phyloP scores from a whole-genome alignment of 2,113 vertebrate genomes.

The Sinocyclocheilus anophthalmus region DNA sequence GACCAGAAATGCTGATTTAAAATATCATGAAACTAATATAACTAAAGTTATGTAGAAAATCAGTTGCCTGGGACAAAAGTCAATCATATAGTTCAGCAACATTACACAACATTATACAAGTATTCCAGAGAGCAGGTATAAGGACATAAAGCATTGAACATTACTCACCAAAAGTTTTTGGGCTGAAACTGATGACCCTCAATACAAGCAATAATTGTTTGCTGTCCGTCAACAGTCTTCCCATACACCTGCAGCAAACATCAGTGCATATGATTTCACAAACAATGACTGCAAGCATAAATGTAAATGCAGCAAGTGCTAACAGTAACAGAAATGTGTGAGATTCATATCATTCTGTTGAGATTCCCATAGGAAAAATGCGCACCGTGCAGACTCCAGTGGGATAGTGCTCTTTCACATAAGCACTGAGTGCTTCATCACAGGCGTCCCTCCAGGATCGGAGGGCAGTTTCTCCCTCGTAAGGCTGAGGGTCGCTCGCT shows the following conservation, averaged over 20 bases:
- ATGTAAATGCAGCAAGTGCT: not conserved
- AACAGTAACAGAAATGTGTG: not conserved
- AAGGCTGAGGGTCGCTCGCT: constrained; percentile 88
- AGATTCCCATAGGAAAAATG: not conserved
- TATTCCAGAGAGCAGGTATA: not conserved
- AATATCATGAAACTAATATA: too few species aligned
- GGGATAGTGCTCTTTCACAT: constrained; percentile 96
- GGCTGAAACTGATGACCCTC: constrained; percentile 79
- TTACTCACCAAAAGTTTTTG: constrained; percentile 96
- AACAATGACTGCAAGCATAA: not conserved
- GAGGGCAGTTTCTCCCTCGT: constrained; percentile 85
- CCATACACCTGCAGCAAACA: constrained; percentile 86
- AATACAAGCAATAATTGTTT: constrained; percentile 53
- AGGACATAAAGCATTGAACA: not conserved
- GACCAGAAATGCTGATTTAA: too few species aligned
- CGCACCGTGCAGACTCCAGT: constrained; percentile 91
- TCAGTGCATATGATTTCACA: not conserved
- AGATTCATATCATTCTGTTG: not conserved
- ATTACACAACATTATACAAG: too few species aligned
- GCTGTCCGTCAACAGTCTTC: constrained; percentile 95
- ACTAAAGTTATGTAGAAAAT: too few species aligned
- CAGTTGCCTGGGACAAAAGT: too few species aligned
- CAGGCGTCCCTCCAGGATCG: constrained; percentile 92
- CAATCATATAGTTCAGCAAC: too few species aligned
- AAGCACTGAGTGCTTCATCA: constrained; percentile 86